Evolutionary conservation across 2,797 vertebrate genomes (phyloP).

Genomic region (Syngnathus acus): DNA sequence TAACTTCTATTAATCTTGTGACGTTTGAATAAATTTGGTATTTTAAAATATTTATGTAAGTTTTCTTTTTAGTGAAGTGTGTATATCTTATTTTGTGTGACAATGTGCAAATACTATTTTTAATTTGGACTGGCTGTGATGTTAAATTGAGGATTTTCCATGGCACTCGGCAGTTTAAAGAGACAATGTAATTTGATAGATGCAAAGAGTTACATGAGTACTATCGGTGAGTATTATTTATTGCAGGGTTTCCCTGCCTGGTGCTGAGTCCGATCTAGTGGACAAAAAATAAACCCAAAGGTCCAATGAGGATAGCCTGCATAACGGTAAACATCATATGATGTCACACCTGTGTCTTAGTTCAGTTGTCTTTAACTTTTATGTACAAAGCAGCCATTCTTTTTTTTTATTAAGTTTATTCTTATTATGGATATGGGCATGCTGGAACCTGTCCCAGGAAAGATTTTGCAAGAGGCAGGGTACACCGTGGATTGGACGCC

Average conservation of each 20-base stretch:
- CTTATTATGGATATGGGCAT: too few relatives aligned
- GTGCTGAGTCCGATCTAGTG: background rate
- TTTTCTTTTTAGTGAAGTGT: too few relatives aligned
- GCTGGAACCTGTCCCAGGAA: too few relatives aligned
- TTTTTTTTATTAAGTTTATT: too few relatives aligned
- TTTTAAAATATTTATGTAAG: background rate
- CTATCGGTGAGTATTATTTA: background rate
- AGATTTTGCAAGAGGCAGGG: too few relatives aligned
- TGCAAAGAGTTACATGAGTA: background rate
- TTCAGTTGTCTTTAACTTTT: too few relatives aligned
- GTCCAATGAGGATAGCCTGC: background rate
- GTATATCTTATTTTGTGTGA: too few relatives aligned
- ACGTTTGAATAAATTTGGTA: background rate
- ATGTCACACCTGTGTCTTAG: background rate
- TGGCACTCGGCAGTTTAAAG: background rate
- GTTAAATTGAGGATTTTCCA: background rate
- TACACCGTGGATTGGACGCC: too few relatives aligned
- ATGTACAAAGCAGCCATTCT: too few relatives aligned
- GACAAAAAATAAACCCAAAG: background rate
- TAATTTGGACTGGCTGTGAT: background rate
- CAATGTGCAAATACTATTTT: background rate
- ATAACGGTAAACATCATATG: background rate
- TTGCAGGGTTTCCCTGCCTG: slow-evolving; percentile 4
- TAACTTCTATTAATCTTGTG: background rate
- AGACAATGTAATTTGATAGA: background rate